Evolutionary conservation across 2,888 invertebrate genomes (phyloP), one percentile per base, ranked within the genome.

Genomic region (Tinea semifulvella): DNA sequence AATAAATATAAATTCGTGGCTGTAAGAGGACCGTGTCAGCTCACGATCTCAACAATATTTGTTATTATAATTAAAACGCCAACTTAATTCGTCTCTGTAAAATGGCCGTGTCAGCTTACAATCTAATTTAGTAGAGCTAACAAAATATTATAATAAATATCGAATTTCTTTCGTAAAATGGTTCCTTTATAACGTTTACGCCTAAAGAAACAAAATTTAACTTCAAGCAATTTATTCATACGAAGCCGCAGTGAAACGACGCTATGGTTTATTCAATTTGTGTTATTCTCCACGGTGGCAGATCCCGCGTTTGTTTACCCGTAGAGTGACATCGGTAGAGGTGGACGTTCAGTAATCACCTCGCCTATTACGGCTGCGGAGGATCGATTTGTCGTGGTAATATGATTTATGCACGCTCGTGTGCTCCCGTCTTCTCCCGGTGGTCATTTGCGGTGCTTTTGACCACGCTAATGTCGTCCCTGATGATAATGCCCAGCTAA

Each of bases 221-320:
- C 25, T 7, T 6, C 25, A 40, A 22, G 22, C 22, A 40, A 40
- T 40, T 40, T 20, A 22, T 40, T 40, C 22, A 22, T 22, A 40
- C 40, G 58, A 58, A 62, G 60, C 63, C 58, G 50, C 61, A 61
- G 47, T 45, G 52, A 56, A 64, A 66, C 57, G 61, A 60, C 68
- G 63, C 60, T 68, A 69, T 66, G 66, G 62, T 67, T 59, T 60
- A 72, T 72, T 74, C 63, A 65, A 69, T 72, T 70, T 40, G 39
- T 44, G 16, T 35, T 43, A 43, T 18, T 43, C 6, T 47, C 4
- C 48, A 45, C 26, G 26, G 38, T 40, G 26, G 44, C 28, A 25
- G 20, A 14, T 20, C 31, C 7, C 35, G 22, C 27, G 25, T 36
- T 44, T 20, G 20, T 35, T 44, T 31, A 11, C 22, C 10, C 11